Base-by-base conservation (phyloP, 37 sponge, comb jelly and placozoan species). In the Sycon ciliatum region DNA sequence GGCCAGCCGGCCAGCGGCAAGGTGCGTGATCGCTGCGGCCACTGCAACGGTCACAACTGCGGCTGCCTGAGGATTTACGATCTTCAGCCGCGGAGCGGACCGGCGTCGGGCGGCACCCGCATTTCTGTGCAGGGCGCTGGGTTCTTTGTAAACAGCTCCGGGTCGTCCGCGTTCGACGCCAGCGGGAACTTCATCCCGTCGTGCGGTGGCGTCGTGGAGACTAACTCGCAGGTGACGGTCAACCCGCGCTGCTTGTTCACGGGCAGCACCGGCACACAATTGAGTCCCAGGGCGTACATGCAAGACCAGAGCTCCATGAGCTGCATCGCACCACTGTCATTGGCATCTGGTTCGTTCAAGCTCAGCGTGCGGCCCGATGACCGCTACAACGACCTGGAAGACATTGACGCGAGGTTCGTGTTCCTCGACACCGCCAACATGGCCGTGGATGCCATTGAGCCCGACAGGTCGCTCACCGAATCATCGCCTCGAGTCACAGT, bases 31-130 rank as follows among this genome's bases (percentile, higher is more conserved):
- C 20, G 40, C 30, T 91, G 92, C 81, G 92, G 85, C 22, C 57
- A 40, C 1, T 91, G 92, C 78, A 85, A 78, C 38, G 87, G 87
- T 7, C 81, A 91, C 60, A 65, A 87, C 66, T 91, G 92, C 57
- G 80, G 85, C 4, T 91, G 92, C 73, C 57, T 81, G 37, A 33
- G 65, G 30, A 57, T 91, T 2, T 54, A 33, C 0, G 63, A 54
- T 55, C 31, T 84, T 54, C 37, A 56, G 39, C 92, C 92, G 18
- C 62, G 28, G n/a, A 34, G 68, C 5, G 82, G 81, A 0, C 87
- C 85, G 53, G 24, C 30, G 4, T 28, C 65, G 34, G 92, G 84
- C 6, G 81, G 82, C 0, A 91, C 92, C 0, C 20, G 11, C 18
- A 34, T 91, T 13, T 71, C 67, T 0, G 49, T 91, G 3, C 30